Evolutionary conservation across 1,140 invertebrate species (phyloP), one percentile per base, ranked within the genome.

Genomic region (Neuroterus valhalla): DNA sequence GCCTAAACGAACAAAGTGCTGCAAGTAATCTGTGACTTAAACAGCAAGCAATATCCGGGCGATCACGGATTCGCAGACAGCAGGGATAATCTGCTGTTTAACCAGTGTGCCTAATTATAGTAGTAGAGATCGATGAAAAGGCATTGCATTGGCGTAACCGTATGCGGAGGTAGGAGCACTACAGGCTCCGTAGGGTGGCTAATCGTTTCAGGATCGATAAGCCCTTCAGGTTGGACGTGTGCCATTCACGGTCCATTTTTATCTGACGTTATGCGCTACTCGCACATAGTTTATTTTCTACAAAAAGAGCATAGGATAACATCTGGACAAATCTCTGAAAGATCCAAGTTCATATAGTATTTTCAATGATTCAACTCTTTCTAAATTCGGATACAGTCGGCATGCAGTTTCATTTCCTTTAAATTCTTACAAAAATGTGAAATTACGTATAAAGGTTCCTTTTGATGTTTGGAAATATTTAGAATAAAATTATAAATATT

Each of bases 201-300:
- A 75, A 80, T 77, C 72, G 78, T 21, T 77, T 70, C 46, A 23
- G 17, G 71, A 80, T 80, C 75, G 73, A 77, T 77, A 77, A 48
- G 71, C 73, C 75, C 55, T 74, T 72, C 23, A 74, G 66, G 62
- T 52, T 50, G 62, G 66, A 71, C 70, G 46, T 15, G 62, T 70
- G 52, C 52, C 52, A 55, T 21, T 55, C 10, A 26, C 26, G 52
- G 21, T 55, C 52, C 52, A 62, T 62, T 62, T 62, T 31, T 26
- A 62, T 62, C 52, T 62, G n/a, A 62, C 26, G 31, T 62, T 62
- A 62, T 62, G 52, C 14, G 52, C 52, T 26, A 26, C 52, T 31
- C 52, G 23, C 15, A 3, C 14, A 12, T 0, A 3, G 8, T 17
- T 21, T 10, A 19, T 6, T 15, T 62, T 31, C 31, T 12, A 23